A percentile compares a stretch with the other conserved stretches of the same genome.
Conservation (phyloP, 2,113 vertebrate species). For the Gambusia holbrooki region DNA sequence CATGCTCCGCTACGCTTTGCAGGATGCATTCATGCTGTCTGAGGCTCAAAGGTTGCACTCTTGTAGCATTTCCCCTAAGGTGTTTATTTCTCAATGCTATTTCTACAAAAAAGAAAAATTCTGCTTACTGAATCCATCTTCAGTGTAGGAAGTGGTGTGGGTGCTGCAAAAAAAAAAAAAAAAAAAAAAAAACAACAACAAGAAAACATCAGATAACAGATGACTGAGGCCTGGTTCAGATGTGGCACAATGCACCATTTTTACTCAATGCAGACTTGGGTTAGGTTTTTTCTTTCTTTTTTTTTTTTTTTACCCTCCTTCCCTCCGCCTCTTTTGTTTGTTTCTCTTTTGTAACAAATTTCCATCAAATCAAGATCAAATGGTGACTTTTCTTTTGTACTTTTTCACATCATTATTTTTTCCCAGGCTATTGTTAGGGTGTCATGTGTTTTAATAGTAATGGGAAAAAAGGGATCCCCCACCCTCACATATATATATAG, state of each 20-base stretch:
- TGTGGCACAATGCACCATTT: constrained; percentile 45
- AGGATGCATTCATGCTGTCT: constrained; percentile 8
- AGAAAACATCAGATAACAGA: constrained; percentile 27
- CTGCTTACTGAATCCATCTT: constrained; percentile 30
- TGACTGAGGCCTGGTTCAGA: constrained; percentile 26
- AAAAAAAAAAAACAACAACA: too few relatives aligned
- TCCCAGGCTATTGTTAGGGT: constrained; percentile 35
- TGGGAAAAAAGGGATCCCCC: constrained; percentile 48
- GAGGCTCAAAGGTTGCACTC: constrained; percentile 31
- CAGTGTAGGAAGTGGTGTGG: constrained; percentile 46
- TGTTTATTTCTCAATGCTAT: constrained; percentile 15
- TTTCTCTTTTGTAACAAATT: constrained; percentile 32
- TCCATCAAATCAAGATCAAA: constrained; percentile 31
- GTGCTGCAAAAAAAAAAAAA: constrained; percentile 45
- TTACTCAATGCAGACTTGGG: constrained; percentile 20
- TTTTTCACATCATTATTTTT: constrained; percentile 7
- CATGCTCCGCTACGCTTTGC: background rate
- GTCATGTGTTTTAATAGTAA: constrained; percentile 34
- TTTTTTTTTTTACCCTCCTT: background rate
- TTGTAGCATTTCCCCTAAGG: constrained; percentile 14
- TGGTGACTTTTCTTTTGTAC: constrained; percentile 6
- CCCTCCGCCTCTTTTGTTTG: constrained; percentile 25
- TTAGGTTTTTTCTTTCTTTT: constrained; percentile 3
- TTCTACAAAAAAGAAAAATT: constrained; percentile 19
- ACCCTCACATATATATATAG: constrained; percentile 14